Evolutionary conservation across 2,888 invertebrate species (phyloP).

Genomic region (Napeogenes inachia): DNA sequence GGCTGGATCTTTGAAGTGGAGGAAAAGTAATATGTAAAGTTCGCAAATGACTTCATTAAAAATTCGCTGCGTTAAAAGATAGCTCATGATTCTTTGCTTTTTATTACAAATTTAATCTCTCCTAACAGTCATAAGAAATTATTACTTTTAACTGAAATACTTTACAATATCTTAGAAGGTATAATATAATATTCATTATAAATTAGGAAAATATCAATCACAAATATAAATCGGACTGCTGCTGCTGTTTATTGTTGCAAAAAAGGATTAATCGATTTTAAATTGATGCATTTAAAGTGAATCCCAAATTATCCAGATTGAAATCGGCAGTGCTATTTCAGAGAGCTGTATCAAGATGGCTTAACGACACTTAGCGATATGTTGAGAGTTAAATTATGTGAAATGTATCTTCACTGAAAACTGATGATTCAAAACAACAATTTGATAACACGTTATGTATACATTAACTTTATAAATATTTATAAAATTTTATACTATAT

Average conservation of each 20-base stretch:
- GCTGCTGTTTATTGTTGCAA: not conserved
- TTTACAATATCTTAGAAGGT: not conserved
- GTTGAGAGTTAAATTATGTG: slow-evolving; percentile 22
- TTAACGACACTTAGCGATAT: slow-evolving; percentile 20
- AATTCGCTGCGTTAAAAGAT: slow-evolving; percentile 5
- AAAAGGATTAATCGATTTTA: not conserved
- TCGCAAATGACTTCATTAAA: slow-evolving; percentile 4
- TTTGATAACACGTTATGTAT: slow-evolving; percentile 11
- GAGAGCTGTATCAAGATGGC: slow-evolving; percentile 15
- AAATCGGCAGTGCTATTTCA: slow-evolving; percentile 10
- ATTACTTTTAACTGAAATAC: not conserved
- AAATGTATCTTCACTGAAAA: slow-evolving; percentile 11
- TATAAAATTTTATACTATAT: too few species aligned
- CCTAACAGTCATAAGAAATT: too few species aligned
- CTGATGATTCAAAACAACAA: slow-evolving; percentile 22
- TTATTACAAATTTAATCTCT: not conserved
- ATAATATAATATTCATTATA: too few species aligned
- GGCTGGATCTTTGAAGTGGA: slow-evolving; percentile 16
- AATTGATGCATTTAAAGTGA: not conserved
- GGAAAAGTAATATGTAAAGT: slow-evolving; percentile 14
- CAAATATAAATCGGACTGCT: too few species aligned
- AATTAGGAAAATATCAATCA: too few species aligned
- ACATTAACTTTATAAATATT: too few species aligned
- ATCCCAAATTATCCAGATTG: slow-evolving; percentile 12
- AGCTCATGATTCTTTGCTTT: slow-evolving; percentile 2